These are phyloP conservation scores for Nomada hirtipes DNA, from an alignment of 2,888 invertebrate species.

Conservation along the genomic window DNA sequence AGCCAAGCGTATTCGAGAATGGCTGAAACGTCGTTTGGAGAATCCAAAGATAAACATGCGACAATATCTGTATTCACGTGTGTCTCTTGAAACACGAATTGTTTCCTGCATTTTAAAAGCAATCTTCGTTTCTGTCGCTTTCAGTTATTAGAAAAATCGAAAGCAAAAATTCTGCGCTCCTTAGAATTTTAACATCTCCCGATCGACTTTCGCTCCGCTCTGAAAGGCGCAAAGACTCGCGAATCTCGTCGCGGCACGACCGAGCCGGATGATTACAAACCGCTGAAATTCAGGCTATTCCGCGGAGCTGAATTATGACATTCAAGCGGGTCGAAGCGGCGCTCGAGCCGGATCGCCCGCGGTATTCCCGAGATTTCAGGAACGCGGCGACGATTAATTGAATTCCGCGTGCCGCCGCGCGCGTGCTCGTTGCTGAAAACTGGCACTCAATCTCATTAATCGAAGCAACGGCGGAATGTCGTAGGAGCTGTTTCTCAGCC, in stretches of 20 bases:
- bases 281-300: conserved; percentile 60
- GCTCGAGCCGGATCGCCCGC: conserved; percentile 41
- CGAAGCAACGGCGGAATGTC: conserved; percentile 69
- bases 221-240: too few relatives aligned
- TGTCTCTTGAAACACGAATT: too few relatives aligned
- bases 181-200: background rate
- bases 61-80: too few relatives aligned
- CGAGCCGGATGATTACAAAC: conserved; percentile 39
- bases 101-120: too few relatives aligned
- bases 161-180: too few relatives aligned
- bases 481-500: conserved; percentile 46
- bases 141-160: too few relatives aligned
- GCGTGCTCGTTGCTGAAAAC: conserved; percentile 62
- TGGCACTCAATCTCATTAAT: conserved; percentile 70
- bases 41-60: too few relatives aligned
- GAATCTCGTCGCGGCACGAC: conserved; percentile 20
- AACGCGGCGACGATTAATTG: conserved; percentile 68
- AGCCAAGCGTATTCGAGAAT: background rate
- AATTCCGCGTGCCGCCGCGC: conserved; percentile 53
- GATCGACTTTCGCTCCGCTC: too few relatives aligned
- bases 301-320: conserved; percentile 64
- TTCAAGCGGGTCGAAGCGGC: conserved; percentile 24
- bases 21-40: too few relatives aligned
- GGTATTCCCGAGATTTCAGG: conserved; percentile 70
- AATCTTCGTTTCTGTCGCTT: too few relatives aligned